Evolutionary conservation across 2,797 vertebrate species (phyloP).

Genomic region (Harpagifer antarcticus): DNA sequence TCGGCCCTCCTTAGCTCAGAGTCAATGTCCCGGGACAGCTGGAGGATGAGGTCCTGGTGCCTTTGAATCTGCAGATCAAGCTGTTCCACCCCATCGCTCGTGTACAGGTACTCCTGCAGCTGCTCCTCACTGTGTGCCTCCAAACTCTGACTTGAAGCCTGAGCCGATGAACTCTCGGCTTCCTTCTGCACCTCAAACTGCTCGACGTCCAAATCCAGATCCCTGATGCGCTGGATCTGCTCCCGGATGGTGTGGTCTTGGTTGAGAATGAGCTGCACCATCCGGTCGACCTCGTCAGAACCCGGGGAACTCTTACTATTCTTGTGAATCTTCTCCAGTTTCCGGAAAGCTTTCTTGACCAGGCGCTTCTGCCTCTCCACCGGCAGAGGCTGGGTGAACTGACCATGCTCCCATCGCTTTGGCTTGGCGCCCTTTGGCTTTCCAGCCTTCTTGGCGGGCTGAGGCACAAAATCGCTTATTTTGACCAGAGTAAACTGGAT

Average conservation of each 20-base stretch:
- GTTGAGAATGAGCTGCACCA: conserved; percentile 92
- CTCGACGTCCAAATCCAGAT: conserved; percentile 91
- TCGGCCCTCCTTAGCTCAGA: conserved; percentile 81
- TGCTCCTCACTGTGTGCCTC: conserved; percentile 60
- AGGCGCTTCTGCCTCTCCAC: conserved; percentile 93
- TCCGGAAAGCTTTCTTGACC: conserved; percentile 96
- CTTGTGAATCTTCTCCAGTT: conserved; percentile 93
- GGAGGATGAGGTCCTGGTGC: conserved; percentile 88
- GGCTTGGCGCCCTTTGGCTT: conserved; percentile 76
- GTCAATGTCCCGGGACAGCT: conserved; percentile 91
- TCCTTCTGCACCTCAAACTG: conserved; percentile 80
- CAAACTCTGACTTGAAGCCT: conserved; percentile 23
- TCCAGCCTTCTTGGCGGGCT: conserved; percentile 82
- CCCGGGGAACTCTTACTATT: conserved; percentile 79
- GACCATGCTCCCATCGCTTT: conserved; percentile 86
- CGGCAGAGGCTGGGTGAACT: conserved; percentile 88
- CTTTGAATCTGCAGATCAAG: conserved; percentile 87
- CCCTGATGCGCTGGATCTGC: conserved; percentile 90
- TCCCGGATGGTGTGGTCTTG: conserved; percentile 95
- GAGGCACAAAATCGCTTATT: conserved; percentile 89
- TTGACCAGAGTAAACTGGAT: conserved; percentile 93
- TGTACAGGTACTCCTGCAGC: conserved; percentile 81
- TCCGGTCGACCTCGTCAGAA: conserved; percentile 87
- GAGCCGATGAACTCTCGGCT: background rate
- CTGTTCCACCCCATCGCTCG: conserved; percentile 84